Evolutionary conservation across 2,113 vertebrate genomes (phyloP).

Genomic region (Psittacara wagleri): DNA sequence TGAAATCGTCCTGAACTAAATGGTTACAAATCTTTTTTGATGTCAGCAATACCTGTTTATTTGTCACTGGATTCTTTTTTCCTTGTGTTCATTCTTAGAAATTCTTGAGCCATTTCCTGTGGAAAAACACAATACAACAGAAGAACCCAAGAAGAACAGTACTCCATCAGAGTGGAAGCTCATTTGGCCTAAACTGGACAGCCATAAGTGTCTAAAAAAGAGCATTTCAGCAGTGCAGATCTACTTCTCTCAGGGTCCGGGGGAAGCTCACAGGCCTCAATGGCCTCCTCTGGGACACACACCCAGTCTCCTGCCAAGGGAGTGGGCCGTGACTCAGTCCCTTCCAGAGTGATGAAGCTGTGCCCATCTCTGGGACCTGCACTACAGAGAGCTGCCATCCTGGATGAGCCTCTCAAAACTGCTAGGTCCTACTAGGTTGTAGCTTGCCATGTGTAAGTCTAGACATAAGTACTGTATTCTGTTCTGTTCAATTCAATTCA

Average conservation of each 20-base stretch:
- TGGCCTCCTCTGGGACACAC: neutral
- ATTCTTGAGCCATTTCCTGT: neutral
- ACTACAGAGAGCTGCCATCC: neutral
- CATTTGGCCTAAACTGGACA: neutral
- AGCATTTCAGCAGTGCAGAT: too few relatives aligned
- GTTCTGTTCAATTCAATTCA: neutral
- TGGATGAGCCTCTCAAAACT: too few relatives aligned
- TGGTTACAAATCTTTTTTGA: neutral
- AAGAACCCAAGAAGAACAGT: neutral
- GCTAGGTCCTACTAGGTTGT: neutral
- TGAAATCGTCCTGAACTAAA: neutral
- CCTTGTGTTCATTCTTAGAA: neutral
- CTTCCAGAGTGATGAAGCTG: neutral
- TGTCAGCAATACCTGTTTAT: neutral
- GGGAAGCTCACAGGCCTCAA: neutral
- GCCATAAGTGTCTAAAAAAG: neutral
- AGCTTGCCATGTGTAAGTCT: neutral
- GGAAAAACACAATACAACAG: neutral
- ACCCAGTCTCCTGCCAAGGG: neutral
- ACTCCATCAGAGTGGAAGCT: neutral
- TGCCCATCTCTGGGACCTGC: neutral
- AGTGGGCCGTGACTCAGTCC: fast-evolving
- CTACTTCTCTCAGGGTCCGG: neutral
- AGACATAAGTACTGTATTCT: neutral
- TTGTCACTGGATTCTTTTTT: neutral